Percentiles rank a stretch among this genome's conserved stretches.
phyloP scores from a whole-genome alignment of 2,888 invertebrate genomes.

The Pocota personata region DNA sequence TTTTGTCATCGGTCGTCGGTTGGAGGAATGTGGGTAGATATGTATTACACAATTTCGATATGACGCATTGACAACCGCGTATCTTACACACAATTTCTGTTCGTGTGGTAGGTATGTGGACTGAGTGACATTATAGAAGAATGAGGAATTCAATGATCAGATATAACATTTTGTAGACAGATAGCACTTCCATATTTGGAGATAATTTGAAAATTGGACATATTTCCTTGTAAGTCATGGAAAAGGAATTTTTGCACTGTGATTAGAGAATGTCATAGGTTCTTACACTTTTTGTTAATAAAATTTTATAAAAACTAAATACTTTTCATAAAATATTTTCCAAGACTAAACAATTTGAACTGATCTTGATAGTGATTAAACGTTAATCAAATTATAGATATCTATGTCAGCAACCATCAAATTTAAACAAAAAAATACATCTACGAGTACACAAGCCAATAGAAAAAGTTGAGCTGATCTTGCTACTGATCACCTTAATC shows the following conservation, averaged over 20 bases:
- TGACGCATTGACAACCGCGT: slow-evolving; percentile 22
- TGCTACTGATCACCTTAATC: too few species aligned
- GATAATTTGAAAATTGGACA: neutral
- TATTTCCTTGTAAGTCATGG: neutral
- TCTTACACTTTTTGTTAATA: too few species aligned
- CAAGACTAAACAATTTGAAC: too few species aligned
- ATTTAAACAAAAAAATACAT: too few species aligned
- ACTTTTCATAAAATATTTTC: too few species aligned
- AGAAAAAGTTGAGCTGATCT: too few species aligned
- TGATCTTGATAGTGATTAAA: too few species aligned
- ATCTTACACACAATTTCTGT: neutral
- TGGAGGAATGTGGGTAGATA: neutral
- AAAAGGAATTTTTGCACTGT: neutral
- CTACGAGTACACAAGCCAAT: too few species aligned
- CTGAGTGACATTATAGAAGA: neutral
- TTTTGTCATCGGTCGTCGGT: neutral
- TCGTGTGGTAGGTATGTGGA: neutral
- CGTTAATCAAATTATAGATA: too few species aligned
- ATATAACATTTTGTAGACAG: neutral
- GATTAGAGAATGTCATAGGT: too few species aligned
- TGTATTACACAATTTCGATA: neutral
- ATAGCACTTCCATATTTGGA: neutral
- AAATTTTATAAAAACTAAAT: too few species aligned
- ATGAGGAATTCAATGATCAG: neutral
- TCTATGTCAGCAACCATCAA: too few species aligned